Evolutionary conservation across 2,888 invertebrate species (phyloP).

Genomic region (Drosophila incognita): DNA sequence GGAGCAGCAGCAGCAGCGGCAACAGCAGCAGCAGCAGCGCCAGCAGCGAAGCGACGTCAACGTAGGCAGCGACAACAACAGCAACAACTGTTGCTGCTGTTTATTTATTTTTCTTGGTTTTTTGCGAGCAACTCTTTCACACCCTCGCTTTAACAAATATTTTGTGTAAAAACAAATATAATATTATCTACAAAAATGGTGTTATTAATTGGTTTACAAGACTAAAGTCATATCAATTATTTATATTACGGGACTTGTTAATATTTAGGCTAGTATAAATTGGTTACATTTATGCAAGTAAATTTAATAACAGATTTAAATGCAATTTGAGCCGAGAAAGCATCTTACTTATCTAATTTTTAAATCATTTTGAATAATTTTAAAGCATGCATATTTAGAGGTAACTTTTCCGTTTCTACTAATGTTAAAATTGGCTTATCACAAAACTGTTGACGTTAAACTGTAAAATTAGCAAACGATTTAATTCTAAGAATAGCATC

Average conservation of each 20-base stretch:
- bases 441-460: not conserved
- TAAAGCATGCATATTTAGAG: not conserved
- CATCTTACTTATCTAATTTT: not conserved
- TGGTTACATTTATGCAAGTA: not conserved
- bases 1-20: constrained; percentile 15
- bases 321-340: not conserved
- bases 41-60: constrained; percentile 9
- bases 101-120: constrained; percentile 8
- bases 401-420: too few relatives aligned
- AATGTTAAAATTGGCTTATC: not conserved
- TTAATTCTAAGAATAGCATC: not conserved
- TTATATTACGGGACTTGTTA: fast-evolving
- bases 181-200: not conserved
- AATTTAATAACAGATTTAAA: not conserved
- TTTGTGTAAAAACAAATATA: not conserved
- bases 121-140: constrained; percentile 42
- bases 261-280: not conserved
- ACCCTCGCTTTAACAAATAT: constrained; percentile 6
- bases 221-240: not conserved
- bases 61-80: constrained; percentile 15
- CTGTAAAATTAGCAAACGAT: not conserved
- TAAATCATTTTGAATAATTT: not conserved
- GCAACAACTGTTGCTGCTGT: constrained; percentile 17
- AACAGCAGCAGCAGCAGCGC: constrained; percentile 1
- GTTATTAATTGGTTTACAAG: not conserved